A percentile compares a stretch with the other conserved stretches of the same genome.
Evolutionary conservation across 2,888 invertebrate genomes (phyloP).

Genomic region (Euphydryas editha): DNA sequence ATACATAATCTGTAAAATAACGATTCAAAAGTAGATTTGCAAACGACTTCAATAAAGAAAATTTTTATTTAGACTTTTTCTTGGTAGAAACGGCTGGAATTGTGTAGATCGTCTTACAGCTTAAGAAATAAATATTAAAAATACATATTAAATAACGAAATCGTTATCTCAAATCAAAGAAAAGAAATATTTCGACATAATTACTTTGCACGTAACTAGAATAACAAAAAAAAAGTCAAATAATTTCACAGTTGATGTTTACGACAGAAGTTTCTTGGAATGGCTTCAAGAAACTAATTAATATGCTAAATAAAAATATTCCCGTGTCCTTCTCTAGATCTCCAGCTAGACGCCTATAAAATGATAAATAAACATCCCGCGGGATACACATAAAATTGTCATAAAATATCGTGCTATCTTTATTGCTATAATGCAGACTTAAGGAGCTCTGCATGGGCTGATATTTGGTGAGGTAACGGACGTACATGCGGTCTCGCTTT

Average conservation of each 20-base stretch:
- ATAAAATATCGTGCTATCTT: constrained; percentile 38
- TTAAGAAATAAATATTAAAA: too few relatives aligned
- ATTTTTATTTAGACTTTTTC: too few relatives aligned
- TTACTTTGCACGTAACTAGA: not conserved
- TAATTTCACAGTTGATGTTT: constrained; percentile 10
- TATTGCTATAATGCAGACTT: constrained; percentile 40
- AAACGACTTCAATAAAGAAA: too few relatives aligned
- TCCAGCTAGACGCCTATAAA: constrained; percentile 32
- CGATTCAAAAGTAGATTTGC: too few relatives aligned
- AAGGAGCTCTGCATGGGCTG: constrained; percentile 34
- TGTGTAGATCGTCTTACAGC: too few relatives aligned
- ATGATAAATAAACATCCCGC: constrained; percentile 39
- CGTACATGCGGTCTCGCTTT: not conserved
- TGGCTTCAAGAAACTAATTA: constrained; percentile 29
- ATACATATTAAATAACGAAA: too few relatives aligned
- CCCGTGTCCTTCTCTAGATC: constrained; percentile 22
- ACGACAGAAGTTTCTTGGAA: constrained; percentile 26
- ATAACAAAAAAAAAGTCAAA: not conserved
- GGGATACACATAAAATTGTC: constrained; percentile 34
- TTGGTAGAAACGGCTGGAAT: too few relatives aligned
- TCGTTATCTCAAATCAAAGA: not conserved
- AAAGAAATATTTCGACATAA: not conserved
- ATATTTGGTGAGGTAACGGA: constrained; percentile 14
- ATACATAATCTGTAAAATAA: too few relatives aligned
- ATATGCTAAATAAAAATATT: constrained; percentile 35